These are phyloP conservation scores for Drosophila paranaensis DNA, from an alignment of 2,888 invertebrate genomes.

Conservation along the genomic window DNA sequence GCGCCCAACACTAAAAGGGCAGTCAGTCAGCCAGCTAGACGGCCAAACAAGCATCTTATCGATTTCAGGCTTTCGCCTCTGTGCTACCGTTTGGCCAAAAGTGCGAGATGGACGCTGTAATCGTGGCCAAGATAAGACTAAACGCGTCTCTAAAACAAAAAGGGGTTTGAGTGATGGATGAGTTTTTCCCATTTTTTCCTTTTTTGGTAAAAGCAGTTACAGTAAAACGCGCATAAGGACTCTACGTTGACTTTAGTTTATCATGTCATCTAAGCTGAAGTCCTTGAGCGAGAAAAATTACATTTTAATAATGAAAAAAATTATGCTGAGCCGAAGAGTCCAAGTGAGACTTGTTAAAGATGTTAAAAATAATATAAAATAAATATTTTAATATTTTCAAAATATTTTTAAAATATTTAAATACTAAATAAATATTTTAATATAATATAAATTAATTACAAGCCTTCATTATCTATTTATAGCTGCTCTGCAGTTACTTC, in stretches of 20 bases:
- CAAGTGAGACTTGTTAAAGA: background rate
- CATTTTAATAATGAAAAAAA: constrained; percentile 4
- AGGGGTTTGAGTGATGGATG: constrained; percentile 35
- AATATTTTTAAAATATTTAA: no score
- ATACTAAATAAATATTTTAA: no score
- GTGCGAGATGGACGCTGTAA: constrained; percentile 42
- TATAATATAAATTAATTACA: no score
- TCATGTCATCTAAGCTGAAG: background rate
- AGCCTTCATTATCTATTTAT: background rate
- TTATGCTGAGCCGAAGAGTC: background rate
- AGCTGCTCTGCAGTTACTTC: background rate
- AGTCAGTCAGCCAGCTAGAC: constrained; percentile 6
- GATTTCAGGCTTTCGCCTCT: constrained; percentile 60
- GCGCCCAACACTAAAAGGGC: constrained; percentile 26
- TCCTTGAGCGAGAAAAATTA: constrained; percentile 4
- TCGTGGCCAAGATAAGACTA: constrained; percentile 33
- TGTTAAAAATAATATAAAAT: background rate
- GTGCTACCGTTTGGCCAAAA: constrained; percentile 49
- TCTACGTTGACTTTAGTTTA: background rate
- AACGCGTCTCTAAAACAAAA: constrained; percentile 9
- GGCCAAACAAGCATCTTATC: constrained; percentile 59
- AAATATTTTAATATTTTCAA: no score
- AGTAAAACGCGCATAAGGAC: constrained; percentile 1
- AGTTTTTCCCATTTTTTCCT: background rate
- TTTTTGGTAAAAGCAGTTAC: background rate